phyloP scores from a whole-genome alignment of 2,888 invertebrate species.

The Steromphala cineraria region DNA sequence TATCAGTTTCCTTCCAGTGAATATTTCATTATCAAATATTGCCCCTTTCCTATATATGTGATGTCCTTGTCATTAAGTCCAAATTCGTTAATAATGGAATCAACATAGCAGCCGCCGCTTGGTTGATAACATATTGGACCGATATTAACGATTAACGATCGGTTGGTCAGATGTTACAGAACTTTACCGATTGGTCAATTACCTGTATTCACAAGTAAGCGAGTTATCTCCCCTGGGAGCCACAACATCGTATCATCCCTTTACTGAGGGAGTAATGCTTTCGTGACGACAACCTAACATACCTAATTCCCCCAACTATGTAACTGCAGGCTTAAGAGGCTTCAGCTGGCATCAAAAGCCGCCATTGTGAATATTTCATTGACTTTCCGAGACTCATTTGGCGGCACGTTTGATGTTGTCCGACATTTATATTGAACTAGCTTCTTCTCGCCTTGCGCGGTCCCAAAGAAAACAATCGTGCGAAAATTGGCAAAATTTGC shows the following conservation, averaged over 20 bases:
- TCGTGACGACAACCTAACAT: neutral
- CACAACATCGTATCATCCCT: neutral
- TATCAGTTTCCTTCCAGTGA: too few species aligned
- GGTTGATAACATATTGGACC: neutral
- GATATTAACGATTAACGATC: neutral
- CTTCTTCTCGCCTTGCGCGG: neutral
- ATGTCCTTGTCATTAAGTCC: too few species aligned
- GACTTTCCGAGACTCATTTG: neutral
- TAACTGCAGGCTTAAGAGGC: neutral
- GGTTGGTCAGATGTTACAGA: neutral
- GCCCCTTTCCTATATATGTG: too few species aligned
- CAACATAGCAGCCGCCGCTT: neutral
- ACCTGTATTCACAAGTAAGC: neutral
- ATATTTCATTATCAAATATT: too few species aligned
- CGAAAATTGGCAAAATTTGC: slow-evolving; percentile 14
- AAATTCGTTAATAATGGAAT: too few species aligned
- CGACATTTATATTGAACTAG: slow-evolving; percentile 5
- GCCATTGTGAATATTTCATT: slow-evolving; percentile 20
- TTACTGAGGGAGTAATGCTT: neutral
- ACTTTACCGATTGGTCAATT: slow-evolving; percentile 3
- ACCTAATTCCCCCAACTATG: neutral
- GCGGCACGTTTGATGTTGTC: slow-evolving; percentile 14
- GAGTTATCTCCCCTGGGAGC: neutral
- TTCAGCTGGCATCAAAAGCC: slow-evolving; percentile 13
- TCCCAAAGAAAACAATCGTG: slow-evolving; percentile 1